phyloP scores from a whole-genome alignment of 1,140 invertebrate species.

The Camponotus pennsylvanicus region DNA sequence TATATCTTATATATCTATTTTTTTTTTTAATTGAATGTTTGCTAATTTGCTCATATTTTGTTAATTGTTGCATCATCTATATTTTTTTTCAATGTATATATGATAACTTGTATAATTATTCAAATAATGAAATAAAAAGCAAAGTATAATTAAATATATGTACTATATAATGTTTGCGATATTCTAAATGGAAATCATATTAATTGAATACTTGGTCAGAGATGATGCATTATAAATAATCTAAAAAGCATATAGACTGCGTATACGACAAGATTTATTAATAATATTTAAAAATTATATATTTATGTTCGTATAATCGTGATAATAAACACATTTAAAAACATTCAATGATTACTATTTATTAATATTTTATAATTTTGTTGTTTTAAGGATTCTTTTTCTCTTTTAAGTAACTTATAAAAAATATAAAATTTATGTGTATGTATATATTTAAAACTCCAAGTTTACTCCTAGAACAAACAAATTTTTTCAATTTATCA shows the following conservation, averaged over 20 bases:
- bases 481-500: neutral
- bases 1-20: neutral
- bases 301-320: neutral
- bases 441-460: neutral
- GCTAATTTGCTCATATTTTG: neutral
- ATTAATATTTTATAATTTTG: neutral
- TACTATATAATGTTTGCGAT: neutral
- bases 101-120: slow-evolving; percentile 6
- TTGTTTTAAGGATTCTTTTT: neutral
- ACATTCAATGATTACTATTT: neutral
- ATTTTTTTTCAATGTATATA: neutral
- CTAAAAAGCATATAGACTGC: neutral
- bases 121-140: neutral
- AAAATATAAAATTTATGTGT: neutral
- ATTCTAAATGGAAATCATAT: neutral
- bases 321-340: neutral
- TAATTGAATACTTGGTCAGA: neutral
- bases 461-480: neutral
- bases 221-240: neutral
- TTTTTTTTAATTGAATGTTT: slow-evolving; percentile 14
- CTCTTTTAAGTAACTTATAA: neutral
- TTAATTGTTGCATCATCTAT: slow-evolving; percentile 5
- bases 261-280: neutral
- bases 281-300: neutral
- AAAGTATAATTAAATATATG: neutral